These are phyloP conservation scores for Coelogynopora nodosa DNA, from an alignment of 2,888 invertebrate genomes.

Conservation along the genomic window DNA sequence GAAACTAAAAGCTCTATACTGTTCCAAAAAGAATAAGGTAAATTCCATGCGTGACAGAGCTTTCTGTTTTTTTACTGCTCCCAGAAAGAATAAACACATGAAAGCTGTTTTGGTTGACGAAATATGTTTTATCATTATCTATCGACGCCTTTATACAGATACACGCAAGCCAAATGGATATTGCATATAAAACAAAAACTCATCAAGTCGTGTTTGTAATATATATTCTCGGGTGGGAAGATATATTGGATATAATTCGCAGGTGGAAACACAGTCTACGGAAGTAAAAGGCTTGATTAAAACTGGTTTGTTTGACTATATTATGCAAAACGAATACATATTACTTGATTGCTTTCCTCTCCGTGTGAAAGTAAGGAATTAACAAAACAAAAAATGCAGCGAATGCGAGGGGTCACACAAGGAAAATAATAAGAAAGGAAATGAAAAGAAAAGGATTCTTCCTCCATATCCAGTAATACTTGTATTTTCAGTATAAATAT, in stretches of 20 bases:
- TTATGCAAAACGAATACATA: neutral
- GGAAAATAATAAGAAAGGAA: neutral
- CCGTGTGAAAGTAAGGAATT: neutral
- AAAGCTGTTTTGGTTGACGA: neutral
- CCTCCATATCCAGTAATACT: neutral
- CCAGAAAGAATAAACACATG: conserved; percentile 3
- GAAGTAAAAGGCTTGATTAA: neutral
- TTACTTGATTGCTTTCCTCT: conserved; percentile 20
- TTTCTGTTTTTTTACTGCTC: neutral
- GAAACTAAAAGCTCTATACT: neutral
- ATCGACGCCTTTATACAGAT: neutral
- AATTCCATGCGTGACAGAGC: neutral
- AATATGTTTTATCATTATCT: neutral
- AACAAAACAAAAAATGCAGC: neutral
- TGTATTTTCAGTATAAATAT: neutral
- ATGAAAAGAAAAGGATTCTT: neutral
- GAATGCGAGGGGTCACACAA: neutral
- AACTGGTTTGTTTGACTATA: neutral
- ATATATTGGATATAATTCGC: neutral
- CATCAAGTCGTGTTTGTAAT: neutral
- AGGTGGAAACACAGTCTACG: neutral
- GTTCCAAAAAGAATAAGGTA: no score
- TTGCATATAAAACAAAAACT: neutral
- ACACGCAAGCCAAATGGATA: conserved; percentile 10
- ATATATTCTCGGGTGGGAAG: neutral